Base-by-base conservation (phyloP, 2,113 vertebrate species). In the Anguilla rostrata region DNA sequence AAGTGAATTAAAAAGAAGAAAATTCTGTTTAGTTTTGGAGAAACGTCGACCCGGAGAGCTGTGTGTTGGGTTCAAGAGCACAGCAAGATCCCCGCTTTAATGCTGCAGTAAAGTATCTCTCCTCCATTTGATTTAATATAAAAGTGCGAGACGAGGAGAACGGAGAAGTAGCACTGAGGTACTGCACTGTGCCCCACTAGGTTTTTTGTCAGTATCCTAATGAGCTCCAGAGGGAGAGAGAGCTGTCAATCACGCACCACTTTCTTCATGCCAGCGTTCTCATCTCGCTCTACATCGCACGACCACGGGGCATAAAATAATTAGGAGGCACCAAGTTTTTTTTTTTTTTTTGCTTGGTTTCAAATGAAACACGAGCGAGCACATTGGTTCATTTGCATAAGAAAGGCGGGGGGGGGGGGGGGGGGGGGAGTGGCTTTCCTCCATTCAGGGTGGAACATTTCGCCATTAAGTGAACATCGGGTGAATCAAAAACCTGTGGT, bases 301-400 rank as follows among this genome's bases (percentile, higher is more conserved):
- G 94, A 95, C 95, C 92, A 94, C 94, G 92, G 94, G 94, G 94
- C 94, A 95, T 94, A 92, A 95, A 95, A 96, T 96, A 95, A 96
- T 96, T 94, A 95, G 92, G 92, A 90, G 93, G 93, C 93, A 92
- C 93, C 92, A 89, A 91, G 91, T 91, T 91, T 46, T 34, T 34
- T 34, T 34, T 34, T 34, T 34, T 34, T 34, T 34, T 81, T 90
- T 82, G 86, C 88, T 90, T 78, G 88, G 85, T 88, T 87, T 86
- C 82, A 85, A 84, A 90, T 85, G 87, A 89, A 88, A 82, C 57
- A 39, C 56, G 16, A 83, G 81, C 34, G 39, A 88, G 43, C 84
- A 66, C 11, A 29, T 7, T 14, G 82, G 83, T 79, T 91, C 80
- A 88, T 85, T 87, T 90, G 43, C 84, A 87, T 86, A 34, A 79